Evolutionary conservation across 1,140 invertebrate genomes (phyloP), one percentile per base, ranked within the genome.

Genomic region (Drosophila willistoni): DNA sequence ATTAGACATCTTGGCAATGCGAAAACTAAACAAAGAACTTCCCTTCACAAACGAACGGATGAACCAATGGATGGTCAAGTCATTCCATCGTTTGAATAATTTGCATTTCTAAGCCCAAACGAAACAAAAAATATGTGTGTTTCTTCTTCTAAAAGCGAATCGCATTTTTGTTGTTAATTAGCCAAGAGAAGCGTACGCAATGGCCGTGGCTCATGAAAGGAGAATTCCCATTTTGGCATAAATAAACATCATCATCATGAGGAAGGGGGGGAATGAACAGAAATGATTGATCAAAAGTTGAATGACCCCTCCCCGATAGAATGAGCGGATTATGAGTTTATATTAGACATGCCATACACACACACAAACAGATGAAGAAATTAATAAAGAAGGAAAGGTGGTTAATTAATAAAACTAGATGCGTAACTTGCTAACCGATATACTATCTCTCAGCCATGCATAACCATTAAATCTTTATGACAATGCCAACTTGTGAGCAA

Each of bases 221-320:
- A 59, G 34, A 73, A 19, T 66, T 71, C 10, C 12, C 36, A 39
- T 39, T 39, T 39, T 39, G 36, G 36, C 25, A 36, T 62, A 59
- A 29, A 57, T 63, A 33, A 64, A 63, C 64, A 66, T 73, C 44
- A 57, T 63, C 64, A 66, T 73, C 19, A 47, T 55, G 39, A 59
- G 36, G 64, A 76, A 69, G 64, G 42, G 66, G 34, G 36, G 2
- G 39, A 19, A 33, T 10, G 61, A 69, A 42, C 19, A 47, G 3
- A 41, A 59, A 70, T 87, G 81, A 86, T 86, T 83, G 84, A 86
- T 89, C 80, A 73, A 72, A 71, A 79, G 83, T 83, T 86, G 83
- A 86, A 86, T 59, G 83, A 86, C 64, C 73, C 25, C 56, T 51
- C 62, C 70, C 29, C 29, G 29, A 29, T 29, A 79, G 76, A 71